Conservation (phyloP, 1,140 invertebrate genomes). For the Cepaea nemoralis region DNA sequence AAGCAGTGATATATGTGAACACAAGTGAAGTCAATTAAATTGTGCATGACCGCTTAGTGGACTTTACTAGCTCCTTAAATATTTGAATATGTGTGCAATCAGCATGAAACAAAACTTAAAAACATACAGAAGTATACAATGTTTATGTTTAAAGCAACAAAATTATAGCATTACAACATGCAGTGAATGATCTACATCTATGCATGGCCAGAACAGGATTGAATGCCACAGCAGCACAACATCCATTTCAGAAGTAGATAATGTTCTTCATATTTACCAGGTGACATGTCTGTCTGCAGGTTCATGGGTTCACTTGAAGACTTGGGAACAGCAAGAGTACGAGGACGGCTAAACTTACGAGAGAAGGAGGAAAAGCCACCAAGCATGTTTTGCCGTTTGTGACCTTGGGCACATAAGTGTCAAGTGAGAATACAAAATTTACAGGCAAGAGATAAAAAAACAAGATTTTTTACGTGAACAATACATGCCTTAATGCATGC, state of each 20-base stretch:
- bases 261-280: constrained; percentile 57
- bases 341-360: constrained; percentile 62
- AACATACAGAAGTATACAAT: no score
- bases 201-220: neutral
- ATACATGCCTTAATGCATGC: no score
- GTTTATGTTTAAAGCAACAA: neutral
- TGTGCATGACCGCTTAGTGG: no score
- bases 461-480: no score
- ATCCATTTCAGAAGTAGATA: neutral
- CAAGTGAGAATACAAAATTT: no score
- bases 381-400: constrained; percentile 28
- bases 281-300: constrained; percentile 69
- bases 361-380: constrained; percentile 58
- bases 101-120: no score
- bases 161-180: neutral
- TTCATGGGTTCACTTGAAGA: constrained; percentile 70
- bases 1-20: no score
- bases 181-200: neutral
- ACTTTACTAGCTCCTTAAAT: no score
- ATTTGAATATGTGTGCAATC: no score
- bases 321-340: constrained; percentile 63
- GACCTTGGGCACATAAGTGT: constrained; percentile 25
- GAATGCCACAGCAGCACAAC: neutral
- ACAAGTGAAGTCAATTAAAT: no score
- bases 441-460: no score